Percentiles rank a stretch among this genome's conserved stretches.
Conservation (phyloP, 2,888 invertebrate species). For the Eupithecia abbreviata region DNA sequence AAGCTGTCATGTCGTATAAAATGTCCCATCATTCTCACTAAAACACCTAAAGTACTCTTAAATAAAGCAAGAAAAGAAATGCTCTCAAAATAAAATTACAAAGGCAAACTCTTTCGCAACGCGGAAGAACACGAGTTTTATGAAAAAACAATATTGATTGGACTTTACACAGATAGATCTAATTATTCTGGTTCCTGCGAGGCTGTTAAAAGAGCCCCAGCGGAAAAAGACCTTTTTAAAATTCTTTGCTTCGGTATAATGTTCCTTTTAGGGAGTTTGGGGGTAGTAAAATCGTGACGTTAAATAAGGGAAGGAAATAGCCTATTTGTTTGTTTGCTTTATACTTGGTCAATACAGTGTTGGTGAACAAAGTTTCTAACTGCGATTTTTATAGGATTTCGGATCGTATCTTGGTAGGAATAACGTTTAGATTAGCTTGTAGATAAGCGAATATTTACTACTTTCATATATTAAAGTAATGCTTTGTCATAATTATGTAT, state of each 20-base stretch:
- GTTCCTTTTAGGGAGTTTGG: conserved; percentile 6
- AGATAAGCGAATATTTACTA: not conserved
- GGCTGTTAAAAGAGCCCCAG: conserved; percentile 10
- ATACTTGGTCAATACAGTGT: not conserved
- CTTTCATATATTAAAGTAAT: no score
- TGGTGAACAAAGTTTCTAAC: conserved; percentile 1
- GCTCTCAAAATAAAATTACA: conserved; percentile 10
- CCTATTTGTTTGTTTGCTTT: conserved; percentile 14
- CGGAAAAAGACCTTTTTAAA: conserved; percentile 16
- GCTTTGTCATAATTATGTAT: no score
- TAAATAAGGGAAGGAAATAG: conserved; percentile 8
- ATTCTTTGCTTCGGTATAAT: not conserved
- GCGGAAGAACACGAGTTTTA: conserved; percentile 14
- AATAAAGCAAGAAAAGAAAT: conserved; percentile 1
- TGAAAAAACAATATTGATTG: conserved; percentile 26
- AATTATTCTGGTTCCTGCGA: conserved; percentile 12
- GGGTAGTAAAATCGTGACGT: conserved; percentile 16
- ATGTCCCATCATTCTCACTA: no score
- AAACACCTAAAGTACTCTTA: not conserved
- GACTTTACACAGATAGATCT: conserved; percentile 6
- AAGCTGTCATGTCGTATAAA: no score
- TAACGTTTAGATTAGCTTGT: not conserved
- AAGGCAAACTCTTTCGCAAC: conserved; percentile 11
- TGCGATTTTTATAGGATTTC: not conserved
- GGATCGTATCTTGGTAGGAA: not conserved